phyloP scores from a whole-genome alignment of 2,797 vertebrate species.

The Tragopan temminckii region DNA sequence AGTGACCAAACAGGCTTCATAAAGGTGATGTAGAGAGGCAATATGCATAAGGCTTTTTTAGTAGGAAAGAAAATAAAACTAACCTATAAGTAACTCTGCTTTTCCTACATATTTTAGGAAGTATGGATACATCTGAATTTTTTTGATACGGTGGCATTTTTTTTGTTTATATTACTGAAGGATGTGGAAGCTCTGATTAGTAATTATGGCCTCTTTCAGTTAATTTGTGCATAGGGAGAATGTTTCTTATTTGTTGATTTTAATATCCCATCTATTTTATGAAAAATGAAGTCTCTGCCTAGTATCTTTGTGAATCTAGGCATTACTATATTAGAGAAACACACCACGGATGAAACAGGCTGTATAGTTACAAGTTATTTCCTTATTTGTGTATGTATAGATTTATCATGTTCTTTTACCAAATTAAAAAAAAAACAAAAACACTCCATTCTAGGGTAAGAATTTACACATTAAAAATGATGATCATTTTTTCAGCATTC shows the following conservation, averaged over 20 bases:
- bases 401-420: neutral
- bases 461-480: neutral
- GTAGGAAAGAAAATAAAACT: neutral
- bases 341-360: neutral
- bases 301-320: neutral
- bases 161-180: neutral
- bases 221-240: neutral
- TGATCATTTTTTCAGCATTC: neutral
- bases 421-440: neutral
- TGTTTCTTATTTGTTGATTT: neutral
- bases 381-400: accelerated
- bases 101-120: neutral
- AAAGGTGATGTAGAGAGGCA: neutral
- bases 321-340: neutral
- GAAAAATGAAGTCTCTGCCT: neutral
- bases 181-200: neutral
- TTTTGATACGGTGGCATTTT: neutral
- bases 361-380: neutral
- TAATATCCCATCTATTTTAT: neutral
- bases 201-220: neutral
- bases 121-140: neutral
- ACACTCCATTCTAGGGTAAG: accelerated
- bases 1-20: neutral
- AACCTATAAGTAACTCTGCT: neutral
- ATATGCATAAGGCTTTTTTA: neutral